Evolutionary conservation across 2,888 invertebrate genomes (phyloP), one percentile per base, ranked within the genome.

Genomic region (Cyrtodaria siliqua): DNA sequence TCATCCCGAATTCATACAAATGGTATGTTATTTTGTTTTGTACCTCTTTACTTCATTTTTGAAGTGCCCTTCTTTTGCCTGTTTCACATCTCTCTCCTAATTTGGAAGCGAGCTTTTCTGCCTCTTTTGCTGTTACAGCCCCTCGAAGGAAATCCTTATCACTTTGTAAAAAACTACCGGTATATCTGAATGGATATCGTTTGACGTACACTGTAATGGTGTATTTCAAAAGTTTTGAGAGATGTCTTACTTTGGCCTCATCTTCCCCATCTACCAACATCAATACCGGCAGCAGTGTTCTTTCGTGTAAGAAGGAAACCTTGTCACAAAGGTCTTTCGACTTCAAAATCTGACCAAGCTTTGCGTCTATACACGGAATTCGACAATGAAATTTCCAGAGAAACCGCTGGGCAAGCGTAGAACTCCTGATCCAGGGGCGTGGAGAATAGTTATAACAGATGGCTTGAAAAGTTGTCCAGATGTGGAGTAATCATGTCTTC

Each of bases 381-480:
- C 16, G 50, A 18, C 59, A 40, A 18, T 73, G 79, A 14, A 83
- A 72, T 14, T 79, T 75, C 82, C 83, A 85, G 20, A 83, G 44
- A 20, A 80, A 38, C 38, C 74, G 60, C 53, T 85, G 82, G 6
- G 82, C 78, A 27, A 83, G 57, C 6, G 85, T 85, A n/a, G 85
- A 75, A n/a, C 85, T 20, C 85, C 85, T 4, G 83, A 64, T 12
- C 85, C 85, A 16, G 85, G 85, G 0, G 82, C 76, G 53, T 85
- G 85, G 3, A 56, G 63, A 2, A 85, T 12, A 1, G 68, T 79
- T 18, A 85, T 66, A 14, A 74, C 40, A 0, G 63, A 61, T 6
- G 79, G 44, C 63, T 55, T 82, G 71, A 42, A 81, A 26, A 44
- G 18, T 12, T n/a, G 12, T 62, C 62, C 26, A 68, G 20, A 38